Percentiles rank a stretch among this genome's conserved stretches.
These are phyloP conservation scores for Paradisaea rubra DNA, from an alignment of 2,113 vertebrate genomes.

Conservation along the genomic window DNA sequence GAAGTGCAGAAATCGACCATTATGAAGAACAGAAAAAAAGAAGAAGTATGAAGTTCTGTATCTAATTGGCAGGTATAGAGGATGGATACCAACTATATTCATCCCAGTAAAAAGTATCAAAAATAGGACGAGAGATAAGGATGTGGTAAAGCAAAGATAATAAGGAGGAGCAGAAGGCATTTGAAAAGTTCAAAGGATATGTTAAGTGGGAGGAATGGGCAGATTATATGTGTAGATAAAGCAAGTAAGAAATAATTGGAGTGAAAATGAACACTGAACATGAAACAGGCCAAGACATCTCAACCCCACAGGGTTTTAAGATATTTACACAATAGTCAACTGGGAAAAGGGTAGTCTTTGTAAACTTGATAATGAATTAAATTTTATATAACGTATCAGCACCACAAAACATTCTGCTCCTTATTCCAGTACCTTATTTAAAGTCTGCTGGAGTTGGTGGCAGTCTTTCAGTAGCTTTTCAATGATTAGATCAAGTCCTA, in stretches of 20 bases:
- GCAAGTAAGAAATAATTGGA: slow-evolving; percentile 51
- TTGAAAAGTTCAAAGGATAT: slow-evolving; percentile 60
- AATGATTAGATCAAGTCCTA: neutral
- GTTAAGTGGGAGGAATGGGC: slow-evolving; percentile 27
- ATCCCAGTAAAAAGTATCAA: slow-evolving; percentile 24
- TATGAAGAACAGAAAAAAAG: neutral
- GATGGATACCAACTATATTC: slow-evolving; percentile 22
- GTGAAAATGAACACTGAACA: slow-evolving; percentile 33
- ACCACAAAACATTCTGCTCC: neutral
- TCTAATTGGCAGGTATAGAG: slow-evolving; percentile 58
- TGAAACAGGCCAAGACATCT: slow-evolving; percentile 35
- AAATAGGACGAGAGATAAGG: slow-evolving; percentile 24
- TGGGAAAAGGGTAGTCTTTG: neutral
- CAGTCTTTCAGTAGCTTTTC: neutral
- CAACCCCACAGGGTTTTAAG: slow-evolving; percentile 7
- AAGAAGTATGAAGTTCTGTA: slow-evolving; percentile 7
- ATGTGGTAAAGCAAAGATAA: slow-evolving; percentile 31
- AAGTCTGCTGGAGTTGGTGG: neutral
- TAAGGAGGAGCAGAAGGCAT: slow-evolving; percentile 33
- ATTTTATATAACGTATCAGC: neutral
- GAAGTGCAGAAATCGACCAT: slow-evolving; percentile 19
- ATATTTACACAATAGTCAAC: slow-evolving; percentile 49
- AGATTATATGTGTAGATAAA: slow-evolving; percentile 34
- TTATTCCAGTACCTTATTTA: neutral
- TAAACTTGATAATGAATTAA: neutral